Base-by-base conservation (phyloP, 2,113 vertebrate species). In the Saguinus imperator region DNA sequence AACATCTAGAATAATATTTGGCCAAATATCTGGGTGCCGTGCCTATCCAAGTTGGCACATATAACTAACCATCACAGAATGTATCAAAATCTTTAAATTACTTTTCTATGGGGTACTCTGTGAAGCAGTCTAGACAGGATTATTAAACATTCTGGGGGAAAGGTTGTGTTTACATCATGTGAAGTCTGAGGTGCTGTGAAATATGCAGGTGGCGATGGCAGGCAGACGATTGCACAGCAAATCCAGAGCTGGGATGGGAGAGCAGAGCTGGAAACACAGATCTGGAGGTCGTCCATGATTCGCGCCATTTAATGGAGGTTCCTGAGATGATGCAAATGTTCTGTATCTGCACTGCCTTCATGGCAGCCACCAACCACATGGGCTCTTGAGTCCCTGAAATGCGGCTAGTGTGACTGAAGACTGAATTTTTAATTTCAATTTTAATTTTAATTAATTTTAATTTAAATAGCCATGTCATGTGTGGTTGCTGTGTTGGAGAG, bases 281-380 rank as follows among this genome's bases (percentile, higher is more conserved):
- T n/a, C 25, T 64, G 29, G 48, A 6, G 43, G 27, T 29, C 32
- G 4, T 45, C 70, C 9, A 18, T 6, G n/a, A 5, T 45, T 21
- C 35, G 4, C 3, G 1, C 25, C 29, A 29, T 40, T 20, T 27
- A 14, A 8, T 43, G 4, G 50, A 43, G 52, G n/a, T 76, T 82
- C 4, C 50, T 48, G 6, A 86, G 81, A n/a, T 55, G 40, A 37
- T 35, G 20, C 57, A 27, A 77, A 35, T 27, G 9, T 55, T 89
- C n/a, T 37, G 0, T 10, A 5, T 75, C 72, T 57, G 3, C 0
- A 14, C 68, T 40, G 3, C n/a, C 45, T 14, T 9, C 0, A 17
- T n/a, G 16, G 18, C 14, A n/a, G 66, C 83, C 35, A 8, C 80
- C 82, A 40, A 14, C 84, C 45, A 23, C 8, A 8, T 45, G n/a